phyloP scores from a whole-genome alignment of 2,888 invertebrate genomes.

The Neoitamus cyanurus region DNA sequence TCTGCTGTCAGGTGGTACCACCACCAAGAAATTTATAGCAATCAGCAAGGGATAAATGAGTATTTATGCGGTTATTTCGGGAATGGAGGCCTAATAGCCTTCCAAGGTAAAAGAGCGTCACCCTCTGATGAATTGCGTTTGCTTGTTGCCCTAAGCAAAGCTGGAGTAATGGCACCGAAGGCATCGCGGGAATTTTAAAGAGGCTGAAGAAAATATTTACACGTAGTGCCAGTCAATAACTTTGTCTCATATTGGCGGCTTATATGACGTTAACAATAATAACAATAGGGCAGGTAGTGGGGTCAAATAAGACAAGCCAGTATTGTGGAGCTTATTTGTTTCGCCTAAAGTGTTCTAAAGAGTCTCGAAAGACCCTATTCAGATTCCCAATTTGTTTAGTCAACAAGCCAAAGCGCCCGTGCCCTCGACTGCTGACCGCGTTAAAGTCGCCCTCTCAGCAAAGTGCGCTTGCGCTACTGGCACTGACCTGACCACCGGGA shows the following conservation, averaged over 20 bases:
- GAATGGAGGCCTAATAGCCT: background rate
- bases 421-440: no score
- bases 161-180: background rate
- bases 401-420: no score
- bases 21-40: background rate
- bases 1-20: background rate
- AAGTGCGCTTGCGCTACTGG: no score
- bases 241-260: background rate
- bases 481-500: no score
- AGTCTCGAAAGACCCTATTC: no score
- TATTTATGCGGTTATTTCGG: background rate
- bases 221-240: background rate
- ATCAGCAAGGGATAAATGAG: background rate
- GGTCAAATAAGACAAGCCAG: no score
- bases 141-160: background rate
- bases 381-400: no score
- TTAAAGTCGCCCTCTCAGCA: no score
- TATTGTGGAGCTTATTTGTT: no score
- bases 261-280: background rate
- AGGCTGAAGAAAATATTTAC: background rate
- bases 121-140: background rate
- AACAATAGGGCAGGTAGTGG: no score
- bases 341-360: no score
- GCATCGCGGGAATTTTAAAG: background rate
- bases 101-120: background rate